These are phyloP conservation scores for Orius insidiosus DNA, from an alignment of 1,140 invertebrate species.

Conservation along the genomic window DNA sequence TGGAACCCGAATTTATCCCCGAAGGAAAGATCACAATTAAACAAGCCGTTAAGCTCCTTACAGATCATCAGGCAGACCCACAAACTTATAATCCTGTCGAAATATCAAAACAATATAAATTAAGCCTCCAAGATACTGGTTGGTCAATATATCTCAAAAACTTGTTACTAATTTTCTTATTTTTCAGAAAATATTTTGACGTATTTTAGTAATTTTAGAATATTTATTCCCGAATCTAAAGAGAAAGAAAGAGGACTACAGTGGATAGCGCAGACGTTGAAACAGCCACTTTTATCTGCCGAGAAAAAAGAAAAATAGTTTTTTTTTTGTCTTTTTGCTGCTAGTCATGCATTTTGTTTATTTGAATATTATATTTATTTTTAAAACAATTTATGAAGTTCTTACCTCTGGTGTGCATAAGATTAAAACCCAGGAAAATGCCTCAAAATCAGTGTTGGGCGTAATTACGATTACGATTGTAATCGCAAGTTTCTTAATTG, in stretches of 20 bases:
- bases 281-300: too few relatives aligned
- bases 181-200: conserved; percentile 13
- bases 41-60: conserved; percentile 23
- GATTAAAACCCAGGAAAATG: too few relatives aligned
- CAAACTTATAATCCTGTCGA: conserved; percentile 16
- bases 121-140: conserved; percentile 19
- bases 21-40: conserved; percentile 23
- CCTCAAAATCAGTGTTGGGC: too few relatives aligned
- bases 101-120: conserved; percentile 23
- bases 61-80: conserved; percentile 22
- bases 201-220: conserved; percentile 3
- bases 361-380: background rate
- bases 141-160: background rate
- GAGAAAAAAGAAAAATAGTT: too few relatives aligned
- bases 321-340: too few relatives aligned
- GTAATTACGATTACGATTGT: too few relatives aligned
- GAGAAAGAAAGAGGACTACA: too few relatives aligned
- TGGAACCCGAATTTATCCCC: conserved; percentile 23
- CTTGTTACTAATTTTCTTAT: background rate
- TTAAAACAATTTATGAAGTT: too few relatives aligned
- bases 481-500: too few relatives aligned
- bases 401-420: too few relatives aligned
- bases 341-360: too few relatives aligned
- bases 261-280: too few relatives aligned
- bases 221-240: background rate